A percentile compares a stretch with the other conserved stretches of the same genome.
Evolutionary conservation across 2,888 invertebrate genomes (phyloP).

Genomic region (Conops quadrifasciatus): DNA sequence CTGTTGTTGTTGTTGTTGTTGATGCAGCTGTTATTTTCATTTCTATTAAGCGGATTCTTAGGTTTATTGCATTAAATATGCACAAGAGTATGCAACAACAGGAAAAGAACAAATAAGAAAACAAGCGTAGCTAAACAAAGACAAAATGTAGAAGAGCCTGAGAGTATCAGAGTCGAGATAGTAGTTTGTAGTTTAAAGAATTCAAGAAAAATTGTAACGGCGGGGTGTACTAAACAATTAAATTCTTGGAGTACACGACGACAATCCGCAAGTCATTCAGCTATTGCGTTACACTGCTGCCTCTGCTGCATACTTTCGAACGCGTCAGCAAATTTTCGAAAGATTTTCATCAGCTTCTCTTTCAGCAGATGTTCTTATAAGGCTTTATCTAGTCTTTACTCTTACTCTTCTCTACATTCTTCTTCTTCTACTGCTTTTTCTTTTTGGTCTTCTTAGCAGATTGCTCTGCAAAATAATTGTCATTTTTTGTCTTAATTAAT

Average conservation of each 20-base stretch:
- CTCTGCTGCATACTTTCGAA: background rate
- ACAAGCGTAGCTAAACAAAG: background rate
- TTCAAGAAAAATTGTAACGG: background rate
- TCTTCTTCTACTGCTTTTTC: no score
- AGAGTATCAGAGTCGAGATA: no score
- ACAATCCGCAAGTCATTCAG: background rate
- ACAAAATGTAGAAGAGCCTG: background rate
- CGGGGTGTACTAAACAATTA: background rate
- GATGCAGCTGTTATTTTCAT: slow-evolving; percentile 2
- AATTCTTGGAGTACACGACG: background rate
- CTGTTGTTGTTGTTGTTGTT: no score
- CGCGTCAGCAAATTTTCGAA: background rate
- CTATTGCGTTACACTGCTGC: background rate
- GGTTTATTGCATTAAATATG: slow-evolving; percentile 37
- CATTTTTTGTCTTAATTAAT: background rate
- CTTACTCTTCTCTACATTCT: no score
- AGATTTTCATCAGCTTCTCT: background rate
- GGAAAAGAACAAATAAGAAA: background rate
- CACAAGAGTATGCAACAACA: slow-evolving; percentile 33
- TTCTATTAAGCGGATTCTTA: slow-evolving; percentile 8
- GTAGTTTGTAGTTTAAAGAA: no score
- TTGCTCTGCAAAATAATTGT: background rate
- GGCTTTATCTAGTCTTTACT: background rate
- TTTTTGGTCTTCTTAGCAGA: background rate
- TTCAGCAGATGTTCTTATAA: no score